Evolutionary conservation across 2,113 vertebrate species (phyloP), one percentile per base, ranked within the genome.

Genomic region (Labeo rohita): DNA sequence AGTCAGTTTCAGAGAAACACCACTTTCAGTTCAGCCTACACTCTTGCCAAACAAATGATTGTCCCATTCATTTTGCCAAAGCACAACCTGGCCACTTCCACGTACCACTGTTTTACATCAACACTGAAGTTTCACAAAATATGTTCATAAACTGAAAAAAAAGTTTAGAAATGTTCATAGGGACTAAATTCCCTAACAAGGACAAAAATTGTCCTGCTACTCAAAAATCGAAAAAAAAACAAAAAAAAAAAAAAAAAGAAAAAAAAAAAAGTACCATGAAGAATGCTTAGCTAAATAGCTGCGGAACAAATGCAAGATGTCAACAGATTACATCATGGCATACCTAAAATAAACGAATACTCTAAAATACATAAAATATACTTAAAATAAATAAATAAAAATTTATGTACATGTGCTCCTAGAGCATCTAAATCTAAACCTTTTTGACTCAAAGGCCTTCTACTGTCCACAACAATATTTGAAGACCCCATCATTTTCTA

Each of bases 1-100:
- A 97, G 97, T 98, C 96, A 95, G 97, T 98, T 98, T 97, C 97
- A 98, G 95, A 99, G 96, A 99, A 92, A 99, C 90, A 97, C 92
- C 93, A 96, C 96, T 96, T 95, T 98, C 96, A 98, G 97, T 97
- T 97, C 93, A 97, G 95, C 96, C 95, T 95, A 74, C 13, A 87
- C 47, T 80, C 80, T 49, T 79, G 74, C 65, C 59, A 73, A 18
- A 85, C 6, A 61, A 82, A 81, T 68, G 66, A 86, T 52, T 77
- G 65, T 36, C 23, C 77, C 82, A 73, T 21, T 43, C 45, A 56
- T 39, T 52, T 10, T 15, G n/a, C 74, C 74, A 52, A 77, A 49
- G 23, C 12, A 10, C 13, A 52, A 23, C 28, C 75, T 18, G 4
- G 74, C 13, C 50, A 45, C 49, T 76, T 52, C 74, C 49, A 16